Base-by-base conservation (phyloP, 2,888 invertebrate genomes). In the Agonum fuliginosum region DNA sequence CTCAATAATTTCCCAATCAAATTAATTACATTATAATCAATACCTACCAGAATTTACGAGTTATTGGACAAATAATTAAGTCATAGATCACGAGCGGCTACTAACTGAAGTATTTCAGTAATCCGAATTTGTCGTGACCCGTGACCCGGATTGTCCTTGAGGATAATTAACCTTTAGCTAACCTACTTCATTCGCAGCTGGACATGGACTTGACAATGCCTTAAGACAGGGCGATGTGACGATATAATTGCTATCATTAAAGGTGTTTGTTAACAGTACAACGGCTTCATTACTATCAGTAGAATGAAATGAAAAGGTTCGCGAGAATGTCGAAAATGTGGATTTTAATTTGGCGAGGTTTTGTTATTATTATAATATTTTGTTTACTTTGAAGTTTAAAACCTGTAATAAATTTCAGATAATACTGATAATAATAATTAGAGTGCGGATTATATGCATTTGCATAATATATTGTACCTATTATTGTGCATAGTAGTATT, bases 81-180 rank as follows among this genome's bases (percentile, higher is more conserved):
- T 14, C 37, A 30, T 8, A 6, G 65, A 14, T 65, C 65, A 65
- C 65, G 65, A 48, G 34, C 34, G 20, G 14, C 58, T 58, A 12
- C 27, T 17, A 27, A 27, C 27, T 30, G 54, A 70, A 70, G 17
- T 70, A 72, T 37, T 72, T 72, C 48, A 17, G 30, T 73, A 73
- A 73, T 73, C 73, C 73, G 58, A 73, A 73, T 73, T 73, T 54
- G 20, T 20, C 34, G 22, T 46, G 22, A 73, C 73, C 73, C 62
- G 34, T 73, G 73, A 73, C 73, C 73, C 73, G 41, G 73, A 73
- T 54, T 22, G 73, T 30, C 73, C 73, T 73, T 73, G 73, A 58
- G 24, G 58, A 30, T 73, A 73, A 73, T 73, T 73, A 73, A 73
- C 73, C 54, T 73, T 73, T 73, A 20, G 58, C 19, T 73, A 73